Evolutionary conservation across 2,113 vertebrate genomes (phyloP), one percentile per base, ranked within the genome.

Genomic region (Erpornis zantholeuca): DNA sequence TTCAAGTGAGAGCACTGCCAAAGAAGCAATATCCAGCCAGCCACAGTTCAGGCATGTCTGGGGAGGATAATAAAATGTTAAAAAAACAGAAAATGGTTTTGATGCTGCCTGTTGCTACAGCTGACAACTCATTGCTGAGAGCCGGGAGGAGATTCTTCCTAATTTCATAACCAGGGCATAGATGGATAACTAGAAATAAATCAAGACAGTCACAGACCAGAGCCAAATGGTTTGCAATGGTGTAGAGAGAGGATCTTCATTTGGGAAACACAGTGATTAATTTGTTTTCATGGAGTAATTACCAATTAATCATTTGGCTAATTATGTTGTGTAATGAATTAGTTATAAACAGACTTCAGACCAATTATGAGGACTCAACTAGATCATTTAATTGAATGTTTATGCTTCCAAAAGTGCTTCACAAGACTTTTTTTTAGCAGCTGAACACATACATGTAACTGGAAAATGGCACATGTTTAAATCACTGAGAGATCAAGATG

Each of bases 221-320:
- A 82, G 88, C 53, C 86, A 91, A 94, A 64, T 33, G 60, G 27
- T 45, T 92, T 71, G 36, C 36, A n/a, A 7, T 40, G 53, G 40
- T 57, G 25, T 16, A 86, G 49, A 53, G 21, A 88, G 60, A 81
- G 31, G 45, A 84, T 69, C 11, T 3, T 63, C 31, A 53, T 47
- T 94, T 88, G 38, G 33, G 71, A 93, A 88, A 61, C 71, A 49
- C 25, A 45, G 83, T 45, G 60, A 88, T 90, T 96, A 88, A 93
- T 96, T 90, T 96, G 87, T 96, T 96, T 96, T 94, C 75, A 38
- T 45, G 60, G 59, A 64, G 38, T 76, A 96, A 94, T 95, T 90
- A 47, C 35, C 82, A 90, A 83, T 96, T 96, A 95, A 96, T 95
- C 82, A 88, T 78, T 94, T 72, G 52, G 45, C 85, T 94, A 95